Evolutionary conservation across 2,797 vertebrate species (phyloP), one percentile per base, ranked within the genome.

Genomic region (Carduelis carduelis): DNA sequence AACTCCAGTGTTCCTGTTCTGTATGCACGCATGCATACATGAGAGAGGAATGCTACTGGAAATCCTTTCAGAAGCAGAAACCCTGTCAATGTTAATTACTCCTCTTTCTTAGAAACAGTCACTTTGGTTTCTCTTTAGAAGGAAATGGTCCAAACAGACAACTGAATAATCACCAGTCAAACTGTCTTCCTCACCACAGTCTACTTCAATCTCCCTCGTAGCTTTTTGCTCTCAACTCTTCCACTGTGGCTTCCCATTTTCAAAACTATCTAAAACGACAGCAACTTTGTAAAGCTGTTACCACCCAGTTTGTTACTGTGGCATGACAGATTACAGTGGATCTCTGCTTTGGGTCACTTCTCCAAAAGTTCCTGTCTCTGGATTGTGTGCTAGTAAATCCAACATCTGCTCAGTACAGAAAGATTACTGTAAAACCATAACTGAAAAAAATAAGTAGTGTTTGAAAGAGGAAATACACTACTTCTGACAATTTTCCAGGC

Each of bases 11-110:
- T 5, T 72, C 59, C 55, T 74, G 21, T 24, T 72, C 55, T 57
- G 23, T 32, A 15, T 22, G 44, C 24, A 49, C 6, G 12, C 30
- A 55, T 7, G 17, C 23, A 37, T 8, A 32, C 13, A 27, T 12
- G n/a, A 55, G 7, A 52, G 28, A 37, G 12, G 28, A 64, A 15
- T 76, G 61, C 53, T 53, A 52, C 63, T 50, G 43, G 30, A 83
- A 95, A 85, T 66, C 20, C 44, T 59, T 74, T 47, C 68, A 86
- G 47, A 77, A 91, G 53, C 41, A 89, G 59, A 82, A 87, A 75
- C 30, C 56, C 46, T 70, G 56, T 52, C 95, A 85, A 77, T 4
- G 4, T 26, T 77, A 70, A 80, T 94, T 63, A 55, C 44, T 88
- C 17, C 30, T 34, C 47, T n/a, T 86, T 59, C 74, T 86, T 37